Base-by-base conservation (phyloP, 2,888 invertebrate genomes). In the Dendrolimus pini region DNA sequence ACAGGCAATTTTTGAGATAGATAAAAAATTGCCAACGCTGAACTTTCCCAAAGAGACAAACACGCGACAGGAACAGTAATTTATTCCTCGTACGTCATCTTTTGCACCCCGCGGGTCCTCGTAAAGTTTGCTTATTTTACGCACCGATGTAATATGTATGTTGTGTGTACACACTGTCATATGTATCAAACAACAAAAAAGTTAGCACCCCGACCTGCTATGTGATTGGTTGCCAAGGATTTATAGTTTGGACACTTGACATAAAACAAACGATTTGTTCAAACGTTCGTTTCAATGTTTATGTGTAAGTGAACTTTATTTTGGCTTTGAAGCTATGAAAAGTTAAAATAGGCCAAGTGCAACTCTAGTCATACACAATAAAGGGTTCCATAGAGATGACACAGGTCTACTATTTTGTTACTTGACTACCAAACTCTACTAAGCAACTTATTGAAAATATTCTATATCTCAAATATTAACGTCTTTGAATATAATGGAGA, bases 61-160 rank as follows among this genome's bases (percentile, higher is more conserved):
- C 72, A 75, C 65, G 65, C 68, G 66, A 69, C 68, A 69, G 72
- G 69, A 66, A 72, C 79, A 77, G 77, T 80, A 77, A 82, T 82
- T 81, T 83, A 79, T 81, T 79, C 75, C 71, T 66, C 71, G 71
- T 80, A 77, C 73, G 77, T 82, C 80, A 79, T 74, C 70, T 75
- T 77, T 72, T 63, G 63, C 65, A 66, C 65, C 71, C 67, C 64
- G 59, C 59, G 65, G 67, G 60, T 42, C 41, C 52, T 70, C 71
- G 66, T 71, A 70, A 73, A 74, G 59, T 72, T 60, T 55, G 65
- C 62, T 63, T 70, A 64, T 63, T 69, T 73, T 64, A 71, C 68
- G 64, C 63, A 62, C 62, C 63, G 62, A 62, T 63, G 66, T 59
- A 61, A 64, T 58, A 59, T 42, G 14, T 10, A 9, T 41, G 6